Evolutionary conservation across 2,888 invertebrate genomes (phyloP), one percentile per base, ranked within the genome.

Genomic region (Steinernema hermaphroditum): DNA sequence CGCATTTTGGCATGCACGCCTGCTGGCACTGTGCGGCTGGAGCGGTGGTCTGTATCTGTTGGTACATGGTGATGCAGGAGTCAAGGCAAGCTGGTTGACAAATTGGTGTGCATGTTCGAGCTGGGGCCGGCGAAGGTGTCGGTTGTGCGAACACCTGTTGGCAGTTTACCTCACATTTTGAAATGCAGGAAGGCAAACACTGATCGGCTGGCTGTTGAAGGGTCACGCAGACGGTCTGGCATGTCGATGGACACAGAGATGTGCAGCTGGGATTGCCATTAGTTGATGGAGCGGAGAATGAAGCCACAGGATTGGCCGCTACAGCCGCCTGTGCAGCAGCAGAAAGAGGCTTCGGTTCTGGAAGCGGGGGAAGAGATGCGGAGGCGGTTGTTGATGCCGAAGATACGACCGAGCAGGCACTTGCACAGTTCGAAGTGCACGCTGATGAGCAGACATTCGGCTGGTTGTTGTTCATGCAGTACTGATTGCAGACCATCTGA

Each of bases 391-490:
- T 27, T 8, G 37, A 37, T 37, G 37, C 6, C 37, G 62, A 32
- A 9, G 62, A 29, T 6, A 32, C 32, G 1, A 27, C 1, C 2
- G 29, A 22, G 27, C 62, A 62, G 1, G 62, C 62, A 27, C 9
- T 29, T 16, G 62, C 62, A 32, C 62, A 62, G 62, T 62, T 62
- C 16, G 29, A 22, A 16, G 16, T 22, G 27, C 62, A 62, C 1
- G 62, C 62, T 32, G 62, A 27, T 9, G 62, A 27, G 27, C 62
- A 62, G 29, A 62, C 12, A n/a, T 32, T 32, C 1, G 62, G 62
- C n/a, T 62, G 62, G 32, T 62, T 62, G 32, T 62, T 62, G 62
- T 62, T 62, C 32, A 62, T 34, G 62, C 62, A 62, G 27, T 62
- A 62, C 62, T 62, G 62, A 29, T 62, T 62, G 62, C 62, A 62